Evolutionary conservation across 1,140 invertebrate genomes (phyloP).

Genomic region (Aphelinus certus): DNA sequence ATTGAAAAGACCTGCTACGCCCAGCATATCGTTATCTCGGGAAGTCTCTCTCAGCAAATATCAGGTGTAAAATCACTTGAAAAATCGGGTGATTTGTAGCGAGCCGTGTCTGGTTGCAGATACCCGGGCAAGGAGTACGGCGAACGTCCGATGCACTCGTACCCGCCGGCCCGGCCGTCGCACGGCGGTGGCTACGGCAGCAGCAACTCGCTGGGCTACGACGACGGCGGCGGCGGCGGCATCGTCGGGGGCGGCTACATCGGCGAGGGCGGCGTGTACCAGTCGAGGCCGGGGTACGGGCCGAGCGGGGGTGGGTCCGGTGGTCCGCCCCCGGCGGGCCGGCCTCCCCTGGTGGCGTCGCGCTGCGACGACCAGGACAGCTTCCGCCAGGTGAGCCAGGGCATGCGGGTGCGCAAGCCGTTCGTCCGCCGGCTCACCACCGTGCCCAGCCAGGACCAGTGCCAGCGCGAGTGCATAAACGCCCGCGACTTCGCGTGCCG

Average conservation of each 20-base stretch:
- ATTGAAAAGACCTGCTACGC: too few species aligned
- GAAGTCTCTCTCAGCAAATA: too few species aligned
- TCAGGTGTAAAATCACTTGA: too few species aligned
- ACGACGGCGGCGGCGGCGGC: constrained; percentile 57
- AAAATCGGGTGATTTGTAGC: too few species aligned
- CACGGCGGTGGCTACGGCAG: constrained; percentile 49
- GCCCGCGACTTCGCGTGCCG: constrained; percentile 84
- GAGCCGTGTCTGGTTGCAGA: too few species aligned
- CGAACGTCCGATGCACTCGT: constrained; percentile 54
- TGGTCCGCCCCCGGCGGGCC: constrained; percentile 61
- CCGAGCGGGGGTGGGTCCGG: constrained; percentile 50
- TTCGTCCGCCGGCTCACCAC: constrained; percentile 80
- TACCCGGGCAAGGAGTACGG: constrained; percentile 53
- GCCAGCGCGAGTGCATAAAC: constrained; percentile 84
- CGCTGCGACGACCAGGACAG: constrained; percentile 81
- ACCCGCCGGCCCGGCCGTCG: constrained; percentile 46
- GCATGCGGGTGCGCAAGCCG: constrained; percentile 79
- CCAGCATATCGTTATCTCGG: too few species aligned
- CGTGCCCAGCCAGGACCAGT: constrained; percentile 77
- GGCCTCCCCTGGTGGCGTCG: constrained; percentile 60
- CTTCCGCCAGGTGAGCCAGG: constrained; percentile 80
- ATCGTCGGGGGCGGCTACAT: constrained; percentile 61
- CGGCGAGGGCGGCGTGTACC: constrained; percentile 60
- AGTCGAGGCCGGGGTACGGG: constrained; percentile 53
- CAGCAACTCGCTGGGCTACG: constrained; percentile 54